These are phyloP conservation scores for Mechanitis messenoides DNA, from an alignment of 2,888 invertebrate species.

Conservation along the genomic window DNA sequence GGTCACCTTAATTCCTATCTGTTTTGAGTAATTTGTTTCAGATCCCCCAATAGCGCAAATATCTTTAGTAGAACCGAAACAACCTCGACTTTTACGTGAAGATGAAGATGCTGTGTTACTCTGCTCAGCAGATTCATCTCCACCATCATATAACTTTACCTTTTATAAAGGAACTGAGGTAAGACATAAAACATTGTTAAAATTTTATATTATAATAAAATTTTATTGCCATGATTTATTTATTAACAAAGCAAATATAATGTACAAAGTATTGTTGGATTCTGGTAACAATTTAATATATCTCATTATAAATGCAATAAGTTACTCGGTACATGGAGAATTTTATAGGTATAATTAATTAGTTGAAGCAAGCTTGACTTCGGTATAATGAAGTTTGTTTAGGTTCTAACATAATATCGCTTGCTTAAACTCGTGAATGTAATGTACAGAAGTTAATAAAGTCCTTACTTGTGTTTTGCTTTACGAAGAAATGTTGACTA, in stretches of 20 bases:
- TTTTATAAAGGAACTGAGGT: constrained; percentile 87
- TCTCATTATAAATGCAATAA: constrained; percentile 5
- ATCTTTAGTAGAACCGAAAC: constrained; percentile 77
- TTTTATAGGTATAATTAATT: constrained; percentile 28
- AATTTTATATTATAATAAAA: too few relatives aligned
- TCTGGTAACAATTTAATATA: not conserved
- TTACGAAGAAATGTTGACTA: not conserved
- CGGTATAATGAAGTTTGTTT: constrained; percentile 30
- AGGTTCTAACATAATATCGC: constrained; percentile 24
- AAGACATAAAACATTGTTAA: constrained; percentile 47
- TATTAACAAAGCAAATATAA: too few relatives aligned
- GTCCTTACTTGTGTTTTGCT: constrained; percentile 8
- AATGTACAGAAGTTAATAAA: constrained; percentile 13
- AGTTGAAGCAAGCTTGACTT: constrained; percentile 22
- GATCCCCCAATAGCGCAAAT: constrained; percentile 87
- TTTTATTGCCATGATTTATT: too few relatives aligned
- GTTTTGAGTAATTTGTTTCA: constrained; percentile 61
- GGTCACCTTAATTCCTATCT: too few relatives aligned
- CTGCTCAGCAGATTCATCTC: constrained; percentile 87
- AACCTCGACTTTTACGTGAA: constrained; percentile 80
- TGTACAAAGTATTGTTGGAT: too few relatives aligned
- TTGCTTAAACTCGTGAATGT: constrained; percentile 23
- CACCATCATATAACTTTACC: constrained; percentile 82
- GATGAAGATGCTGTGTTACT: constrained; percentile 86
- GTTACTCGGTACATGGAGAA: constrained; percentile 7